Evolutionary conservation across 2,113 vertebrate genomes (phyloP).

Genomic region (Gopherus evgoodei): DNA sequence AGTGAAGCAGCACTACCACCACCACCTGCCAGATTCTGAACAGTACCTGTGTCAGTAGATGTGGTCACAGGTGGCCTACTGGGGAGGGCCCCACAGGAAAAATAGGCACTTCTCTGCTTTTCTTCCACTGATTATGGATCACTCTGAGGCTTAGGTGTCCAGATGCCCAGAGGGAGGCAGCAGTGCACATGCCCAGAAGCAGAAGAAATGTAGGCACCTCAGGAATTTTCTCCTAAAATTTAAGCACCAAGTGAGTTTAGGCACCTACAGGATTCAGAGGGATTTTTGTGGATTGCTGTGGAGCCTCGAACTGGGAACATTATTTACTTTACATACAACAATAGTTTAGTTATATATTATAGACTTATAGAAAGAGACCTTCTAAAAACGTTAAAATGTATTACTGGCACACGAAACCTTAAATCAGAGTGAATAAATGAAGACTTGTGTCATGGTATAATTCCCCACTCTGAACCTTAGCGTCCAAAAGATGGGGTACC

Average conservation of each 20-base stretch:
- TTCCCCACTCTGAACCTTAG: too few species aligned
- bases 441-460: too few species aligned
- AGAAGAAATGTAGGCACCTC: neutral
- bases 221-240: neutral
- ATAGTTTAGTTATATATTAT: too few species aligned
- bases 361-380: too few species aligned
- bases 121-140: neutral
- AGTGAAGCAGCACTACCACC: neutral
- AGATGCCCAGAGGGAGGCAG: neutral
- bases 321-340: too few species aligned
- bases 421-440: too few species aligned
- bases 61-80: neutral
- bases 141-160: neutral
- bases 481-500: too few species aligned
- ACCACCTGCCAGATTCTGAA: neutral
- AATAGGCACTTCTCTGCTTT: neutral
- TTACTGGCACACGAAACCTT: too few species aligned
- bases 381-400: too few species aligned
- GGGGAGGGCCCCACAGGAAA: neutral
- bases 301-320: neutral
- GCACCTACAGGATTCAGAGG: neutral
- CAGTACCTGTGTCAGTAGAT: neutral
- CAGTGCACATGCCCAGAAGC: neutral
- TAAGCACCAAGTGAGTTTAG: neutral
- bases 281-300: neutral